Evolutionary conservation across 2,888 invertebrate species (phyloP).

Genomic region (Tetramorium bicarinatum): DNA sequence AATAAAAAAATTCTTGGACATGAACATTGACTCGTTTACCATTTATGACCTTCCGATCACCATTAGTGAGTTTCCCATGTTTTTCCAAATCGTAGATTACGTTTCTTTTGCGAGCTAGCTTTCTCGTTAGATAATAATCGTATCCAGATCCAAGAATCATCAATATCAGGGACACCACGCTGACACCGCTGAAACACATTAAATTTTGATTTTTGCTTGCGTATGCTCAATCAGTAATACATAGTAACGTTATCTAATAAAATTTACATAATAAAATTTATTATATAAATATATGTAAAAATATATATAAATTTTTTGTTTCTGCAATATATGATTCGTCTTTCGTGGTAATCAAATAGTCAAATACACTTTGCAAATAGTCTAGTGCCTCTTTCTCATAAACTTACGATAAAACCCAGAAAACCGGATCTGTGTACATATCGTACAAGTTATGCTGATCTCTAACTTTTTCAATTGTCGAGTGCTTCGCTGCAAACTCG

Average conservation of each 20-base stretch:
- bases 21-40: conserved; percentile 72
- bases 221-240: not conserved
- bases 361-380: not conserved
- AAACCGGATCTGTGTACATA: conserved; percentile 90
- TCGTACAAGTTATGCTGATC: conserved; percentile 90
- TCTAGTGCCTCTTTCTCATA: not conserved
- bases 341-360: not conserved
- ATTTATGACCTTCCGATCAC: conserved; percentile 78
- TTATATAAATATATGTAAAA: not conserved
- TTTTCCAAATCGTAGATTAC: conserved; percentile 83
- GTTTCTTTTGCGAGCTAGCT: conserved; percentile 72
- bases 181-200: conserved; percentile 87
- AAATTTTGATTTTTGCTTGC: not conserved
- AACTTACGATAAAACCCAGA: conserved; percentile 91
- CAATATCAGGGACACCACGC: conserved; percentile 87
- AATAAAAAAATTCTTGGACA: not conserved
- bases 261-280: not conserved
- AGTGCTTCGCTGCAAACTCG: conserved; percentile 86
- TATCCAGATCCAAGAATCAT: conserved; percentile 91
- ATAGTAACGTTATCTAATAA: not conserved
- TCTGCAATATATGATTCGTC: not conserved
- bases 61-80: conserved; percentile 81
- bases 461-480: conserved; percentile 89
- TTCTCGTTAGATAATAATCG: conserved; percentile 88
- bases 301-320: not conserved